Evolutionary conservation across 2,113 vertebrate species (phyloP).

Genomic region (Melanerpes formicivorus): DNA sequence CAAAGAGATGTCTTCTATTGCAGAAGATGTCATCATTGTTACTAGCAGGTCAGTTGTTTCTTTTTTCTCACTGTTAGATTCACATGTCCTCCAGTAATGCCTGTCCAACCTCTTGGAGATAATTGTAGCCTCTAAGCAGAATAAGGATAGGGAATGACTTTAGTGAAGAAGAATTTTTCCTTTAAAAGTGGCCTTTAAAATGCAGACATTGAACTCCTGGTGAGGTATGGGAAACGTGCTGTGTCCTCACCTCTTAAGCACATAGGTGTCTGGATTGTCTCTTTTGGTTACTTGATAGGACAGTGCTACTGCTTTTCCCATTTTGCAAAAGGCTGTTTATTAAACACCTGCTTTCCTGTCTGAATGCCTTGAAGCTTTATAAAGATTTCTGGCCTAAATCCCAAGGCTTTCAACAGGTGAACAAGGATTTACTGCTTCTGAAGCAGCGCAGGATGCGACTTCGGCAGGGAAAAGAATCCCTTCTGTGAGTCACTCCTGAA

Average conservation of each 20-base stretch:
- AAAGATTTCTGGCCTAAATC: background rate
- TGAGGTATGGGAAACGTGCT: background rate
- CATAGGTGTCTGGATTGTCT: background rate
- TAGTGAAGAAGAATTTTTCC: background rate
- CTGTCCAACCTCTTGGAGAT: background rate
- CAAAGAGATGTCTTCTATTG: conserved; percentile 98
- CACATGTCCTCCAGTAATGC: background rate
- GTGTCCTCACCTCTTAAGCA: background rate
- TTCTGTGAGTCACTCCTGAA: background rate
- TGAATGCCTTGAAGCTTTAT: background rate
- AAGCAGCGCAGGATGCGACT: background rate
- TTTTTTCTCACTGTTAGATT: background rate
- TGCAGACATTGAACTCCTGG: background rate
- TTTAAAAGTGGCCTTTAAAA: background rate
- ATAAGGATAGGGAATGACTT: background rate
- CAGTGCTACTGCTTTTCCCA: background rate
- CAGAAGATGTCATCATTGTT: conserved; percentile 98
- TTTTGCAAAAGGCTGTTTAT: background rate
- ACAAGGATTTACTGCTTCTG: background rate
- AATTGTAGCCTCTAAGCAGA: background rate
- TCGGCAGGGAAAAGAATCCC: background rate
- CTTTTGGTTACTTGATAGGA: background rate
- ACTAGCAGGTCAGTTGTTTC: conserved; percentile 88
- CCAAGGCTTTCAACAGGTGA: background rate
- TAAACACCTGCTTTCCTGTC: background rate